Evolutionary conservation across 2,797 vertebrate genomes (phyloP), one percentile per base, ranked within the genome.

Genomic region (Enteromius trimaculatus): DNA sequence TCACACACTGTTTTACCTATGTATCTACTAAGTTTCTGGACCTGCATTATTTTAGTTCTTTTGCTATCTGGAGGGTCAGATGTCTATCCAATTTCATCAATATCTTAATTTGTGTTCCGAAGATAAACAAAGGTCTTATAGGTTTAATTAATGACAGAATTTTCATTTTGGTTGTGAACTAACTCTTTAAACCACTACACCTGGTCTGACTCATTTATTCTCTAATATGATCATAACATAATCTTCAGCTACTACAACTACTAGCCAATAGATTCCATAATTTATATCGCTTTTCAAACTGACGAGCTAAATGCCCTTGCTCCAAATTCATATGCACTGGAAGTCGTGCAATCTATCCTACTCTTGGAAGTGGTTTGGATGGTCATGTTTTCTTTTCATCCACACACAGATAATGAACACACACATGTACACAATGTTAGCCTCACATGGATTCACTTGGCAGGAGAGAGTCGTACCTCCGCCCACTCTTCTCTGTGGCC

Each of bases 401-500:
- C 9, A n/a, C 19, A 55, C 29, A 64, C 42, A 79, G 39, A 77
- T 68, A 74, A 74, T 39, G 13, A 75, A 47, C 47, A 68, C 66
- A 82, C 55, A 80, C 82, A 49, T 72, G 71, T 44, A 80, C 78
- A 83, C 47, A 83, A 66, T 65, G 31, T 64, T 70, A 62, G 44
- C 72, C 82, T 84, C 79, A 68, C 31, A 71, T 29, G 23, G 49
- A 60, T 66, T 69, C 80, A 19, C 80, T 58, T 49, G 77, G 72
- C 49, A 77, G 80, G 80, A 83, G 58, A 80, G 29, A 83, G 68
- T 75, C 8, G 2, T 44, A 58, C 64, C 58, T 78, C 86, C 68
- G 1, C 84, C 81, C 81, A 85, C 79, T 66, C 65, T 26, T 85
- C 83, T 31, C 80, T 66, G 51, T 66, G 39, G 70, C 49, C 39